Conservation (phyloP, 2,797 vertebrate species). For the Esox masquinongy region DNA sequence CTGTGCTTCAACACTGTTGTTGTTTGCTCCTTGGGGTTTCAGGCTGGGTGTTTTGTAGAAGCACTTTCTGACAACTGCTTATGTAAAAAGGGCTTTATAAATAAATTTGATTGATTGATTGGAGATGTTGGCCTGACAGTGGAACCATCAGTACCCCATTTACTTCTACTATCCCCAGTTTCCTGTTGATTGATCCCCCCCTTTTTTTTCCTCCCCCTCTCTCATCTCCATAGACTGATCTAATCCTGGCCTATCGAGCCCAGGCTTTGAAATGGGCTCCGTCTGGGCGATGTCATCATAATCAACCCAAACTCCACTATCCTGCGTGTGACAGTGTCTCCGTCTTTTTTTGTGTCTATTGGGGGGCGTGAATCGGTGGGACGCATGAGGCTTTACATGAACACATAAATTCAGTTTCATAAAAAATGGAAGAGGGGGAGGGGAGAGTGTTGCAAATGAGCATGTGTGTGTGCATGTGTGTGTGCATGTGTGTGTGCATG, state of each 20-base stretch:
- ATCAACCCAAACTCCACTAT: slow-evolving; percentile 23
- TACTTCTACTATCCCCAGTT: slow-evolving; percentile 14
- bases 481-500: slow-evolving; percentile 8
- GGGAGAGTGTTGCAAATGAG: not conserved
- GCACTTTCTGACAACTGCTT: no score
- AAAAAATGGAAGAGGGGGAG: slow-evolving; percentile 13
- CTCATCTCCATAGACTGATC: slow-evolving; percentile 37
- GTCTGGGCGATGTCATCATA: slow-evolving; percentile 9
- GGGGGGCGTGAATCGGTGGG: not conserved
- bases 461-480: slow-evolving; percentile 5
- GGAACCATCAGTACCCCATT: slow-evolving; percentile 19
- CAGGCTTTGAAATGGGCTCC: slow-evolving; percentile 12
- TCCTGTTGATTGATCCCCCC: slow-evolving; percentile 14
- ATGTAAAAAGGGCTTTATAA: no score
- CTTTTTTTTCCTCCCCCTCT: not conserved
- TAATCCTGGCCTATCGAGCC: slow-evolving; percentile 28
- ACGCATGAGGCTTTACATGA: slow-evolving; percentile 20
- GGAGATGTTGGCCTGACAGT: slow-evolving; percentile 17
- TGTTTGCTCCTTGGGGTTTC: no score
- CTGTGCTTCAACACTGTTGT: no score
- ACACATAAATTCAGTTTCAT: slow-evolving; percentile 21
- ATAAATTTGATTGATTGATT: not conserved
- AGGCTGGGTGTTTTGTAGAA: no score
- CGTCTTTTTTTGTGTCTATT: not conserved
- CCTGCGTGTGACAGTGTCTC: not conserved